These are phyloP conservation scores for Psilopogon haemacephalus DNA, from an alignment of 2,113 vertebrate genomes.

Conservation along the genomic window DNA sequence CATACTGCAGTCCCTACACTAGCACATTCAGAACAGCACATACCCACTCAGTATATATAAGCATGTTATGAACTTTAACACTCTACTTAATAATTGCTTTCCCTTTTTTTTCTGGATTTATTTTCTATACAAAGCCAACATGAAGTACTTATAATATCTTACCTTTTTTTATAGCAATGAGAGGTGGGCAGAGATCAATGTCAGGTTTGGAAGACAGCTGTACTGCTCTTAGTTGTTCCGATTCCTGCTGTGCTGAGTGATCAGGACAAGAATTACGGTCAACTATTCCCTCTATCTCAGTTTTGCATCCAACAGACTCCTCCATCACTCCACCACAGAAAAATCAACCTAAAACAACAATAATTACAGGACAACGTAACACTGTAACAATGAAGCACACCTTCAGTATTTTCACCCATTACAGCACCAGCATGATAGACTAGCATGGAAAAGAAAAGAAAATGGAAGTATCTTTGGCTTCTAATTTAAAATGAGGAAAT, in stretches of 20 bases:
- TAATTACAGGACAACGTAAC: rapidly evolving
- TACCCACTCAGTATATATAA: background rate
- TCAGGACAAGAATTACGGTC: background rate
- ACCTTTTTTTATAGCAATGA: constrained; percentile 62
- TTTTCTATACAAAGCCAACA: background rate
- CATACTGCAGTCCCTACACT: background rate
- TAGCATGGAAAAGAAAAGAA: background rate
- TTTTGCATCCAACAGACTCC: background rate
- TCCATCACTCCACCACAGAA: constrained; percentile 30
- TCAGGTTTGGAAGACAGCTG: background rate
- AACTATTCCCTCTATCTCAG: background rate
- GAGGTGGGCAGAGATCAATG: constrained; percentile 41
- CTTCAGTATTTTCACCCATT: background rate
- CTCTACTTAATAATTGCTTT: background rate
- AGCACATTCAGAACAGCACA: background rate
- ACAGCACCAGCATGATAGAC: background rate
- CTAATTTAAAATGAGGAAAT: background rate
- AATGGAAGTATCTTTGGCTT: background rate
- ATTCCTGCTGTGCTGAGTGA: background rate
- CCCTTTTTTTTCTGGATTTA: background rate
- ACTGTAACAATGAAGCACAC: background rate
- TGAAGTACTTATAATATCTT: background rate
- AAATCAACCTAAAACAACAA: background rate
- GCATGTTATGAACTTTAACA: background rate
- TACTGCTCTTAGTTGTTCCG: background rate